These are phyloP conservation scores for Bhutanitis thaidina DNA, from an alignment of 2,888 invertebrate species.

Conservation along the genomic window DNA sequence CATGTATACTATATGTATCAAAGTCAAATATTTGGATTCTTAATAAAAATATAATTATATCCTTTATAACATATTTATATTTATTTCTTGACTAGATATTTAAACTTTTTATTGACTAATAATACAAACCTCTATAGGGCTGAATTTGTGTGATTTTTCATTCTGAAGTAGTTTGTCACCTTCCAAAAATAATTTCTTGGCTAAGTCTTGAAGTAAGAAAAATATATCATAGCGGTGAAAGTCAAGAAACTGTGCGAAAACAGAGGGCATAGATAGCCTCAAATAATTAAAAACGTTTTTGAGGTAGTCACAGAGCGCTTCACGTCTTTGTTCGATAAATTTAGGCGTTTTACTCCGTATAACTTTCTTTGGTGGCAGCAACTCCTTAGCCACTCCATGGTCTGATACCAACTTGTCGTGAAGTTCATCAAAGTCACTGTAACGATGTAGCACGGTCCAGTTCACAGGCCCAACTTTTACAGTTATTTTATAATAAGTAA, in stretches of 20 bases:
- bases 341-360: constrained; percentile 93
- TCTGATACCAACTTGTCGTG: constrained; percentile 90
- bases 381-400: constrained; percentile 90
- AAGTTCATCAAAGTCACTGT: constrained; percentile 93
- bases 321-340: constrained; percentile 88
- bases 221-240: constrained; percentile 94
- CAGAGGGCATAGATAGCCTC: constrained; percentile 88
- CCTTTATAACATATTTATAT: no score
- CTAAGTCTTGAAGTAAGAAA: constrained; percentile 90
- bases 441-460: constrained; percentile 93
- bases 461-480: constrained; percentile 84
- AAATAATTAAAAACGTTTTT: constrained; percentile 87
- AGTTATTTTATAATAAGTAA: constrained; percentile 86
- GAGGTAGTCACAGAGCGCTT: constrained; percentile 90
- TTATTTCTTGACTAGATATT: no score
- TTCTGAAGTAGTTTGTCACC: constrained; percentile 85
- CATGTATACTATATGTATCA: no score
- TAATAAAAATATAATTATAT: no score
- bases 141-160: constrained; percentile 83
- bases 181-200: constrained; percentile 87
- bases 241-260: constrained; percentile 91
- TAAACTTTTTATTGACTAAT: no score
- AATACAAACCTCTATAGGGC: constrained; percentile 85
- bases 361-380: constrained; percentile 95
- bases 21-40: no score